These are phyloP conservation scores for Cephonodes hylas DNA, from an alignment of 2,888 invertebrate genomes.

Conservation along the genomic window DNA sequence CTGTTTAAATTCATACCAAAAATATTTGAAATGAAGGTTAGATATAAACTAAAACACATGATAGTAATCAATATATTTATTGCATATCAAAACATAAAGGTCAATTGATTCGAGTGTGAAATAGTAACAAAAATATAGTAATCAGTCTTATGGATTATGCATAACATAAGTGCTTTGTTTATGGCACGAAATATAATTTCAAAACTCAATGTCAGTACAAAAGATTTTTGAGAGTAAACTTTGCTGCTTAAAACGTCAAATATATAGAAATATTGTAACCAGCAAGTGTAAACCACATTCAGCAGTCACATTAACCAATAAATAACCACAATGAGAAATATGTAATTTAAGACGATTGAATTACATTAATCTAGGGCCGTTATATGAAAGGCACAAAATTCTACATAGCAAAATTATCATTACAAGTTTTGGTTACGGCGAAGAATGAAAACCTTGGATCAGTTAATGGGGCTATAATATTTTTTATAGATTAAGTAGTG, in stretches of 20 bases:
- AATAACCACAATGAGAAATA: not conserved
- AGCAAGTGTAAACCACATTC: not conserved
- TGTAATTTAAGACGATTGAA: not conserved
- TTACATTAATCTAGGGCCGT: not conserved
- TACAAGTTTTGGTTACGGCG: too few species aligned
- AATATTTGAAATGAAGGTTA: not conserved
- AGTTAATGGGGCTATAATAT: too few species aligned
- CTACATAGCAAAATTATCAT: too few species aligned
- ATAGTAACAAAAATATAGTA: conserved; percentile 2
- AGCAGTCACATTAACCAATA: not conserved
- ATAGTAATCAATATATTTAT: not conserved
- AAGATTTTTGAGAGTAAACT: too few species aligned
- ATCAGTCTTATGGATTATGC: conserved; percentile 4
- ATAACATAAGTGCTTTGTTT: not conserved
- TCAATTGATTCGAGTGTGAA: conserved; percentile 6
- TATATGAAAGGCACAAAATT: too few species aligned
- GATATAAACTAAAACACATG: not conserved
- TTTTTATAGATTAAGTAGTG: too few species aligned
- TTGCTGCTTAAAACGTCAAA: too few species aligned
- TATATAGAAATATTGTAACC: not conserved
- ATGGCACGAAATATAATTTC: not conserved
- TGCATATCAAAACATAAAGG: conserved; percentile 3
- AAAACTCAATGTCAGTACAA: not conserved
- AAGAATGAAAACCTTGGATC: too few species aligned
- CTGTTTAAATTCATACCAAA: not conserved